phyloP scores from a whole-genome alignment of 2,113 vertebrate species.

The Gavialis gangeticus region DNA sequence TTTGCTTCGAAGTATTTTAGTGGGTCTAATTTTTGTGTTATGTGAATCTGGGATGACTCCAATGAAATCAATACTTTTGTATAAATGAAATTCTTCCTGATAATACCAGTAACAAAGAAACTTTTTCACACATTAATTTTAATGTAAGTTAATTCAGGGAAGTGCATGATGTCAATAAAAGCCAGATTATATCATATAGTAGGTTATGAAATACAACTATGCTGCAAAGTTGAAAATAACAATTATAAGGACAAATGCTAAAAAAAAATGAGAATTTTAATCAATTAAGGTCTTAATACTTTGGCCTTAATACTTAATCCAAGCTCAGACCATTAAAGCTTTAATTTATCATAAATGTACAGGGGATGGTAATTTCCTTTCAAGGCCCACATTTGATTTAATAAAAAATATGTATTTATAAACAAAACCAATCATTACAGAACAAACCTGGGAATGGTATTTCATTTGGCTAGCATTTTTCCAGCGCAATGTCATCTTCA shows the following conservation, averaged over 20 bases:
- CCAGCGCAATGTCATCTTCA: neutral
- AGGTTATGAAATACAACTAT: neutral
- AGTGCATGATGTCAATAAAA: neutral
- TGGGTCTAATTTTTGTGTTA: neutral
- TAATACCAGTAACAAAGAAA: neutral
- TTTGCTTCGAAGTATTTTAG: neutral
- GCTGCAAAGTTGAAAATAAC: neutral
- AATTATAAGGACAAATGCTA: neutral
- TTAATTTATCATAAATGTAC: neutral
- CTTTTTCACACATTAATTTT: neutral
- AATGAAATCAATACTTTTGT: neutral
- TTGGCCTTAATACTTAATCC: neutral
- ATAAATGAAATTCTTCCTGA: neutral
- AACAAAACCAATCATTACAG: neutral
- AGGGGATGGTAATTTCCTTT: neutral
- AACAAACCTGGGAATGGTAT: neutral
- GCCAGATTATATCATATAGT: neutral
- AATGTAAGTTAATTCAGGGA: neutral
- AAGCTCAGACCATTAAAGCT: neutral
- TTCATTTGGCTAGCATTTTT: neutral
- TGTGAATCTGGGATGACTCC: neutral
- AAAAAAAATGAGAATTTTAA: neutral
- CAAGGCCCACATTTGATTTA: neutral
- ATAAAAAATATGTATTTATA: neutral
- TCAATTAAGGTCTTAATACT: neutral